A percentile compares a stretch with the other conserved stretches of the same genome.
These are phyloP conservation scores for Caiman crocodilus DNA, from an alignment of 2,797 vertebrate species.

Conservation along the genomic window DNA sequence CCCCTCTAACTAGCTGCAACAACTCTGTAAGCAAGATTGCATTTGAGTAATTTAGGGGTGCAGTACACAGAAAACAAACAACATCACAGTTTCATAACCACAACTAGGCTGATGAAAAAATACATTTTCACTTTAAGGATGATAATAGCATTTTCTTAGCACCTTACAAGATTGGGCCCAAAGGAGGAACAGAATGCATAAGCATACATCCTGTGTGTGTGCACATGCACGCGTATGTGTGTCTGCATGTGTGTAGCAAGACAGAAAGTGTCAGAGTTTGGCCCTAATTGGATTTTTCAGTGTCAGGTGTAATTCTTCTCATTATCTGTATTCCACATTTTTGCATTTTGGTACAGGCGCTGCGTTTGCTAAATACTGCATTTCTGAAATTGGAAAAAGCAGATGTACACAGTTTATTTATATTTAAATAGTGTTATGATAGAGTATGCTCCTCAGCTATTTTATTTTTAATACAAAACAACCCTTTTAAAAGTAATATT, in stretches of 20 bases:
- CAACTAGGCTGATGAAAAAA: too few species aligned
- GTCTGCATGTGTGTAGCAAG: too few species aligned
- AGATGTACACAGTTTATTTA: background rate
- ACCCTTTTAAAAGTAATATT: background rate
- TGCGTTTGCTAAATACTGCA: accelerated
- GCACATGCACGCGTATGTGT: too few species aligned
- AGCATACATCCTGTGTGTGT: too few species aligned
- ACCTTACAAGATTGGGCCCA: too few species aligned
- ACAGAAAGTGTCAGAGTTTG: background rate
- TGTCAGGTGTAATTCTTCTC: background rate
- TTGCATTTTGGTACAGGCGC: background rate
- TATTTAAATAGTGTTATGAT: background rate
- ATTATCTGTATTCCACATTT: background rate
- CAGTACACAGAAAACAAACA: background rate
- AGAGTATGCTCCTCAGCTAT: background rate
- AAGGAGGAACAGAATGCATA: too few species aligned
- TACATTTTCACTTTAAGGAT: too few species aligned
- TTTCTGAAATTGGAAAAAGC: conserved; percentile 30
- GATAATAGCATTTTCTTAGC: too few species aligned
- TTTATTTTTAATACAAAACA: conserved; percentile 24
- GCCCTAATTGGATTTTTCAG: background rate
- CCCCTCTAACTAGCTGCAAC: background rate
- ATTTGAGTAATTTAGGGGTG: background rate
- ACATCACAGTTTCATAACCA: background rate
- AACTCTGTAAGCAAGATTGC: background rate